Evolutionary conservation across 2,797 vertebrate species (phyloP).

Genomic region (Falco novaeseelandiae): DNA sequence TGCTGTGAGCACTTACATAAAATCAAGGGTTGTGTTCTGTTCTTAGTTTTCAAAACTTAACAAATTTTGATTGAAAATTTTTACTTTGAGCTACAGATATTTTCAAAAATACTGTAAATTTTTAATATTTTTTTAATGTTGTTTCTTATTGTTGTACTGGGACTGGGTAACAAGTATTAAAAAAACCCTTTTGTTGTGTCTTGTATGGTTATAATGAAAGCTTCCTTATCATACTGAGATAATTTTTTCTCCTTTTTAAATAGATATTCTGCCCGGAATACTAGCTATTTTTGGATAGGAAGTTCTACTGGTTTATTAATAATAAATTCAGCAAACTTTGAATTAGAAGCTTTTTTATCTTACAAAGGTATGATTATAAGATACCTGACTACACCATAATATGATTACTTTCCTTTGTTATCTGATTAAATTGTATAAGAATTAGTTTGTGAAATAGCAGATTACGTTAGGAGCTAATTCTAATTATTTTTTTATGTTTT

Average conservation of each 20-base stretch:
- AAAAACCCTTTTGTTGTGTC: neutral
- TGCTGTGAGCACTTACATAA: neutral
- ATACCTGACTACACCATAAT: neutral
- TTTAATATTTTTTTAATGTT: neutral
- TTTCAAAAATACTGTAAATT: neutral
- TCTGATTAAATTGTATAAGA: neutral
- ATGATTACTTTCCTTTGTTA: neutral
- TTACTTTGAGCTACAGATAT: neutral
- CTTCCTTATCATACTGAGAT: neutral
- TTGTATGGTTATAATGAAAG: neutral
- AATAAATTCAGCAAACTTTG: slow-evolving; percentile 84
- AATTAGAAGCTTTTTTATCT: slow-evolving; percentile 80
- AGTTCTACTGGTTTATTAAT: slow-evolving; percentile 84
- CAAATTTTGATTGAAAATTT: neutral
- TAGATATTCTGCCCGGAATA: slow-evolving; percentile 53
- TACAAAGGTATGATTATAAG: slow-evolving; percentile 81
- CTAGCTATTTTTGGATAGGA: slow-evolving; percentile 83
- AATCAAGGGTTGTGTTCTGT: neutral
- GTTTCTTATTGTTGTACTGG: neutral
- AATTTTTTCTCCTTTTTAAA: neutral
- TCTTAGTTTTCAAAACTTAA: neutral
- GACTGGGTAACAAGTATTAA: neutral
- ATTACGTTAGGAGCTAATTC: neutral
- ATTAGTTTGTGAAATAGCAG: neutral
- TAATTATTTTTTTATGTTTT: neutral